Evolutionary conservation across 2,888 invertebrate genomes (phyloP).

Genomic region (Perizoma affinitatum): DNA sequence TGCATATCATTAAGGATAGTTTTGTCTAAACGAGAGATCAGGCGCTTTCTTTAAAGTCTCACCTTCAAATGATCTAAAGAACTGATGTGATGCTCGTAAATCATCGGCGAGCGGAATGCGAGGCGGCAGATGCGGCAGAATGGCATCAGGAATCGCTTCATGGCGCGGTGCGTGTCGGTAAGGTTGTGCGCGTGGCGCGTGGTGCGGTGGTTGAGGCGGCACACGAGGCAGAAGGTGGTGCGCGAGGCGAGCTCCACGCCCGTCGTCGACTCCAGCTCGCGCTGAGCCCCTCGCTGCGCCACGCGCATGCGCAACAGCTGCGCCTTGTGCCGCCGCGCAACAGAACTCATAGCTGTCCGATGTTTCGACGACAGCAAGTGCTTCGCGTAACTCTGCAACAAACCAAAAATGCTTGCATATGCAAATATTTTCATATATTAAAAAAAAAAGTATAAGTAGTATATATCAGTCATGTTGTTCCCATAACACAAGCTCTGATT

Average conservation of each 20-base stretch:
- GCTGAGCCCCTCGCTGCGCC: constrained; percentile 91
- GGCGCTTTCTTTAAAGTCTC: background rate
- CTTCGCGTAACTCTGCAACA: constrained; percentile 86
- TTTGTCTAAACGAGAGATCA: no score
- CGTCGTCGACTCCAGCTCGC: constrained; percentile 89
- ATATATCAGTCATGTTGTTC: no score
- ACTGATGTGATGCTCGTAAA: constrained; percentile 92
- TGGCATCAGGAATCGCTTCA: constrained; percentile 93
- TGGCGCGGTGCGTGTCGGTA: constrained; percentile 91
- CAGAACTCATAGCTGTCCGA: constrained; percentile 88
- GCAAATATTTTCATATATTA: no score
- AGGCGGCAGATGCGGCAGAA: constrained; percentile 91
- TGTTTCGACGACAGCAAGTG: constrained; percentile 90
- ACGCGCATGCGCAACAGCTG: constrained; percentile 91
- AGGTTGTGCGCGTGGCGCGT: constrained; percentile 90
- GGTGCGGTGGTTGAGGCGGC: constrained; percentile 90
- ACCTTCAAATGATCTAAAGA: constrained; percentile 92
- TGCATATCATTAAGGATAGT: no score
- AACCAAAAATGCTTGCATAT: background rate
- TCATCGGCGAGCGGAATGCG: constrained; percentile 92
- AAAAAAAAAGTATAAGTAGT: no score
- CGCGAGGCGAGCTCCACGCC: constrained; percentile 84
- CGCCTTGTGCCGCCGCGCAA: constrained; percentile 89
- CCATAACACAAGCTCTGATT: no score
- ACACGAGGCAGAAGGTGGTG: constrained; percentile 89